A percentile compares a stretch with the other conserved stretches of the same genome.
Evolutionary conservation across 2,797 vertebrate species (phyloP).

Genomic region (Erethizon dorsatum): DNA sequence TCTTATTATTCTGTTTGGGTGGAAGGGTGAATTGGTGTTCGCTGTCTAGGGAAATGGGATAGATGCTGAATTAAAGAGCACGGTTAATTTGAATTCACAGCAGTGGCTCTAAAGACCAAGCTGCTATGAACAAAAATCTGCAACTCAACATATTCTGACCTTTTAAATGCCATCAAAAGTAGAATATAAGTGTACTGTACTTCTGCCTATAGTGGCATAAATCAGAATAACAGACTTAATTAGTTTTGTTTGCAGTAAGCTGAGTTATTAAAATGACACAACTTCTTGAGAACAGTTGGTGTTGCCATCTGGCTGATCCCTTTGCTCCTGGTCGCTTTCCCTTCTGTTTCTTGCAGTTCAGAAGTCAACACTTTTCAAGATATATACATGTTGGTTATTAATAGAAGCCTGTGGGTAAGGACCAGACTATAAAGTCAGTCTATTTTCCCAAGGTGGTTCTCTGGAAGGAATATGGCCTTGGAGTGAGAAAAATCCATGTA

Average conservation of each 20-base stretch:
- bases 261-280: slow-evolving; percentile 79
- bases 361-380: slow-evolving; percentile 39
- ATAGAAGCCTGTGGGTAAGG: neutral
- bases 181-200: slow-evolving; percentile 73
- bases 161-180: slow-evolving; percentile 82
- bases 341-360: slow-evolving; percentile 47
- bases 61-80: slow-evolving; percentile 75
- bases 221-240: slow-evolving; percentile 80
- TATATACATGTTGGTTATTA: neutral
- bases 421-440: slow-evolving; percentile 1
- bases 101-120: slow-evolving; percentile 61
- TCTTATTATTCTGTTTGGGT: slow-evolving; percentile 50
- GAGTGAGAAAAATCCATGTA: neutral
- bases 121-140: slow-evolving; percentile 75
- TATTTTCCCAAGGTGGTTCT: neutral
- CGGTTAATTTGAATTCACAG: slow-evolving; percentile 67
- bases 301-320: slow-evolving; percentile 76
- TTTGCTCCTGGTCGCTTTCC: slow-evolving; percentile 54
- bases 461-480: neutral
- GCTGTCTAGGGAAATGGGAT: slow-evolving; percentile 59
- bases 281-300: slow-evolving; percentile 79
- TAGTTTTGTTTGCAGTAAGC: slow-evolving; percentile 79
- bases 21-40: slow-evolving; percentile 8
- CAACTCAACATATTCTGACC: slow-evolving; percentile 81
- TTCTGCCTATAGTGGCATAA: slow-evolving; percentile 75